Base-by-base conservation (phyloP, 1,140 invertebrate genomes). In the Hylaeus volcanicus region DNA sequence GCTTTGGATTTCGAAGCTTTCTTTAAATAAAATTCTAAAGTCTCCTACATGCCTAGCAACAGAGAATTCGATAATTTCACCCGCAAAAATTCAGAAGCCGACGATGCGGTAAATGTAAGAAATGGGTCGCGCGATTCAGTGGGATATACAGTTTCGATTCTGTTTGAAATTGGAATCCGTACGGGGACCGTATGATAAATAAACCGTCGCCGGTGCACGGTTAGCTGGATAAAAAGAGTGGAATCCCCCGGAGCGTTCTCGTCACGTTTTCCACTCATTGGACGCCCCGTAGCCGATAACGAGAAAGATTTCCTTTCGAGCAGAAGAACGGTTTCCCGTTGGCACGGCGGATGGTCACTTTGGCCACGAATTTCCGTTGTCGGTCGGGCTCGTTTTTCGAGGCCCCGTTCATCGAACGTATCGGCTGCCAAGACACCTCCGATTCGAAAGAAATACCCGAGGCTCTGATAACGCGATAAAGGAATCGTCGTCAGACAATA, bases 201-300 rank as follows among this genome's bases (percentile, higher is more conserved):
- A 60, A 37, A n/a, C 58, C 58, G 58, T 60, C 6, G 15, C 15
- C 12, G 26, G n/a, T 1, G 26, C 58, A 37, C 2, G 26, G 39
- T n/a, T 26, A 11, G n/a, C 41, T 2, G 11, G 8, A 5, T 48
- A 75, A 66, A 66, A 74, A 74, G 26, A 3, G 9, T 12, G 45
- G 51, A 61, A 71, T 61, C 26, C 39, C 70, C 8, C 51, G 56
- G 58, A 58, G 74, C 71, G 83, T 85, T 85, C 84, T 85, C 83
- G 84, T 85, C 83, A 84, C 84, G 83, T 86, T 85, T 74, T 85
- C 83, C 70, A 71, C 83, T 86, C 83, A 86, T 86, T 81, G 79
- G 83, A 85, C 72, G 84, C 64, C 53, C 43, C 58, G 73, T 64
- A 63, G 83, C 81, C 84, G 84, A 85, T 86, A 85, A 86, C 84